Evolutionary conservation across 2,797 vertebrate species (phyloP), one percentile per base, ranked within the genome.

Genomic region (Gila robusta): DNA sequence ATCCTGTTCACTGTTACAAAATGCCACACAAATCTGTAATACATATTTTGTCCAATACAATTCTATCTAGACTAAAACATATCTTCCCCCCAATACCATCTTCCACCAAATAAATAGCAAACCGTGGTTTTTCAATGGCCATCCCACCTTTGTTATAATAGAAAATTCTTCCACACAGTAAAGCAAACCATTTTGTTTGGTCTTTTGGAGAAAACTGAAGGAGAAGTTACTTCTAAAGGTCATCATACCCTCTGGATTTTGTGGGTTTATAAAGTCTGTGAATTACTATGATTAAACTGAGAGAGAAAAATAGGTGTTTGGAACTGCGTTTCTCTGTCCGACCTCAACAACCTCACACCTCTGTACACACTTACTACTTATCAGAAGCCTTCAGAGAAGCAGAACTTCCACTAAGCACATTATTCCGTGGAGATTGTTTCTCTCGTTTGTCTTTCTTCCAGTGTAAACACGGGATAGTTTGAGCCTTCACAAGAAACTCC

Each of bases 381-480:
- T 79, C 76, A 44, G 37, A 41, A 44, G 14, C 76, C 69, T 73
- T 73, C 52, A 56, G 35, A 62, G 71, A 84, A 70, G 21, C 54
- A 47, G 23, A 56, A 70, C 37, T 79, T 79, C 66, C 59, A 9
- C 49, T 85, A 85, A 85, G 83, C 52, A 74, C 56, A 74, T 74
- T 81, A 41, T 66, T 81, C 84, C 19, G 14, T 14, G 2, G n/a
- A 73, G 44, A 66, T 35, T 54, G 19, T 71, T 79, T 64, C 69
- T 56, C 73, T 11, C 12, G 3, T 47, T 78, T 32, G 12, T 35
- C 49, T 74, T 23, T 79, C 41, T 87, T 59, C 81, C 16, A 1
- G n/a, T 81, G 52, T 69, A 72, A 66, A 86, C 41, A 35, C 7
- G 11, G 39, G 37, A 62, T 66, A 71, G 23, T 82, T 35, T 49